Evolutionary conservation across 2,797 vertebrate genomes (phyloP).

Genomic region (Champsocephalus esox): DNA sequence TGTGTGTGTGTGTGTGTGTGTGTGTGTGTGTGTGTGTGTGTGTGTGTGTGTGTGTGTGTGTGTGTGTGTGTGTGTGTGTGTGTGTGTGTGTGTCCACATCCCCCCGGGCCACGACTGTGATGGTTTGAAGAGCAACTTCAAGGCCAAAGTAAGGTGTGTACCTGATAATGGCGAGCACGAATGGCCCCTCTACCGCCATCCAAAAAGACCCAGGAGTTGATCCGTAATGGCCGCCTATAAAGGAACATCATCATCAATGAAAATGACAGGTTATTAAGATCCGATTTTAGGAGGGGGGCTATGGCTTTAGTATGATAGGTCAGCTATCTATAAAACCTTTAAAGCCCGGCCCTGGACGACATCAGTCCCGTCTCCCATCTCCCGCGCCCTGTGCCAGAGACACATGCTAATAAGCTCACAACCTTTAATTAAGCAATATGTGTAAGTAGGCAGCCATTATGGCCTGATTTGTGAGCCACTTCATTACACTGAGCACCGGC

Average conservation of each 20-base stretch:
- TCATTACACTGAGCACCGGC: conserved; percentile 95
- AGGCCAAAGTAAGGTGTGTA: conserved; percentile 73
- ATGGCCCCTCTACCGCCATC: conserved; percentile 59
- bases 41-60: too few relatives aligned
- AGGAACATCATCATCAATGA: conserved; percentile 87
- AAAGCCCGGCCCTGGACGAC: conserved; percentile 91
- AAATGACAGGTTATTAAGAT: conserved; percentile 95
- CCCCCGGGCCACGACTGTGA: conserved; percentile 36
- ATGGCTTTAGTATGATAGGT: conserved; percentile 92
- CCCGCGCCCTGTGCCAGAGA: conserved; percentile 90
- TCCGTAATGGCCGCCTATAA: conserved; percentile 84
- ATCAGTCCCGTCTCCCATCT: conserved; percentile 88
- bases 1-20: background rate
- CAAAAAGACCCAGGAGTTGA: conserved; percentile 75
- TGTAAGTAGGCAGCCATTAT: conserved; percentile 99
- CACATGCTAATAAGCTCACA: conserved; percentile 99
- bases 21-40: too few relatives aligned
- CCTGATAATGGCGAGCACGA: conserved; percentile 65
- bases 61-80: too few relatives aligned
- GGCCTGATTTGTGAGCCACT: conserved; percentile 98
- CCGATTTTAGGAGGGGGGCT: conserved; percentile 80
- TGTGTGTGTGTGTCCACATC: background rate
- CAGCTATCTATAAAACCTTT: conserved; percentile 97
- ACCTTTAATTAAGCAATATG: conserved; percentile 99
- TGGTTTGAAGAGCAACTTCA: conserved; percentile 76